Base-by-base conservation (phyloP, 2,113 vertebrate species). In the Atractosteus spatula region DNA sequence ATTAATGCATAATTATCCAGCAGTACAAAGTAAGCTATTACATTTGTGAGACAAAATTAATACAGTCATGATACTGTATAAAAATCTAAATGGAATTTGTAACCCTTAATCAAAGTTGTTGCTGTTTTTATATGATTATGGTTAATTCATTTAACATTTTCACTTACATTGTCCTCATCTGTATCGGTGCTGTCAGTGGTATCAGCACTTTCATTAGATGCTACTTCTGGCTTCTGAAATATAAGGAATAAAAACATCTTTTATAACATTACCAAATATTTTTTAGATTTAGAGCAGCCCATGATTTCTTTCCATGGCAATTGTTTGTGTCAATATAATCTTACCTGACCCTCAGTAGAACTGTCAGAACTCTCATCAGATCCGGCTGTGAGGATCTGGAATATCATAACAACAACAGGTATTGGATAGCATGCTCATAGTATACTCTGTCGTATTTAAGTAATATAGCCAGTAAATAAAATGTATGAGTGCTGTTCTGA, bases 311-410 rank as follows among this genome's bases (percentile, higher is more conserved):
- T 29, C 69, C 69, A 41, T n/a, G 68, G 51, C 4, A 16, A 57
- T 71, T 72, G 61, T 47, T 51, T 51, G 10, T 51, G 10, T 51
- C 10, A 7, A 12, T 29, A 13, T 55, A 43, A 43, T 7, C 78
- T 82, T 74, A 91, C 91, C 87, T 82, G 62, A 0, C 73, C 77
- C 69, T 91, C 87, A 8, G 87, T 84, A 51, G 85, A 85, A 67
- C 66, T 73, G 2, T 85, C 85, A 8, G 78, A 41, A 74, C 82
- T 90, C 69, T 90, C 89, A 4, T 90, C 86, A 6, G 88, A 88
- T 57, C 55, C 47, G 17, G 4, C 12, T 3, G 81, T 67, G 6
- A 76, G 6, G 0, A 45, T 70, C 90, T 90, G 78, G 57, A 83
- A 80, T 51, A 51, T 51, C 10, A 51, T 51, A 51, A 1, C 8